Percentiles rank a stretch among this genome's conserved stretches.
Conservation (phyloP, 2,113 vertebrate genomes). For the Channa argus region DNA sequence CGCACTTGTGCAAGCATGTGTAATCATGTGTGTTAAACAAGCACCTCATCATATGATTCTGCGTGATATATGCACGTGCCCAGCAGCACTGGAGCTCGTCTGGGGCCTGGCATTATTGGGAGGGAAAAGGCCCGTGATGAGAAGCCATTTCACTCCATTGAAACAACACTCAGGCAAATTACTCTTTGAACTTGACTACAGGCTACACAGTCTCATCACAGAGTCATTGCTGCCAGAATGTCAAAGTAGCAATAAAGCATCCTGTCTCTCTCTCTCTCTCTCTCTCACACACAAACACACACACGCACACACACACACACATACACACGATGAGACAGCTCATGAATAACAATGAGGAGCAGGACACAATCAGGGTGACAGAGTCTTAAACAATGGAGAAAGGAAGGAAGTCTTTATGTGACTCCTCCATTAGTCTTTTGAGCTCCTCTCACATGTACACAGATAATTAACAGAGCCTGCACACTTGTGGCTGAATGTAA, state of each 20-base stretch:
- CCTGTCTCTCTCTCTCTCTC: not conserved
- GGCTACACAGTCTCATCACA: slow-evolving; percentile 72
- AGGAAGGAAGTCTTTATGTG: slow-evolving; percentile 45
- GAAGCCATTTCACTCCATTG: slow-evolving; percentile 67
- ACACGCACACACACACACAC: no score
- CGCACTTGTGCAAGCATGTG: slow-evolving; percentile 5
- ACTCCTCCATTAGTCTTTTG: slow-evolving; percentile 49
- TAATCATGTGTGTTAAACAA: slow-evolving; percentile 43
- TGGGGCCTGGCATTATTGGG: slow-evolving; percentile 40
- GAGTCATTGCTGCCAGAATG: slow-evolving; percentile 70
- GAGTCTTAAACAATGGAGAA: slow-evolving; percentile 63
- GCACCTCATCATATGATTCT: slow-evolving; percentile 45
- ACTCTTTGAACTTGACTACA: slow-evolving; percentile 73
- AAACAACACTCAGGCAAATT: slow-evolving; percentile 72
- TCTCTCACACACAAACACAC: no score
- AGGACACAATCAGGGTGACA: slow-evolving; percentile 57
- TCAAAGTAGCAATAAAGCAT: slow-evolving; percentile 71
- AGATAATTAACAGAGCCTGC: slow-evolving; percentile 28
- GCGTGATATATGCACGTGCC: slow-evolving; percentile 23
- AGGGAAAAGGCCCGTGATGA: slow-evolving; percentile 53
- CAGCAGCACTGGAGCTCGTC: slow-evolving; percentile 16
- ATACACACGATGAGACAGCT: slow-evolving; percentile 50
- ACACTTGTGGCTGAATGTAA: not conserved
- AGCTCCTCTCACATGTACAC: slow-evolving; percentile 28
- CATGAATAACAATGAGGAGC: slow-evolving; percentile 75